phyloP scores from a whole-genome alignment of 2,888 invertebrate species.

The Unio delphinus region DNA sequence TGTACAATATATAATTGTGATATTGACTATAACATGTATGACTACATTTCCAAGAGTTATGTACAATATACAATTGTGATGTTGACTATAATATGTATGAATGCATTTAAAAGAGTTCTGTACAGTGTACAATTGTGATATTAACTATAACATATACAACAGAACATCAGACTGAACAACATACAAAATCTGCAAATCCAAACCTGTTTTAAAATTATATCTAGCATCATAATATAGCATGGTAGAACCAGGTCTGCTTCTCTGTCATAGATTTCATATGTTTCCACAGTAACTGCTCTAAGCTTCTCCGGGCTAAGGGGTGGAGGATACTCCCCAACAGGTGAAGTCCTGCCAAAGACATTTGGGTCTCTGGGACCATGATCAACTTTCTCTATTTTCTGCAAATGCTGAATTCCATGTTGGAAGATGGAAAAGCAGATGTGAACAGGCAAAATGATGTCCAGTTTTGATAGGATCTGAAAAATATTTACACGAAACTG shows the following conservation, averaged over 20 bases:
- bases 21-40: too few relatives aligned
- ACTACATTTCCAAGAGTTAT: too few relatives aligned
- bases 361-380: slow-evolving; percentile 24
- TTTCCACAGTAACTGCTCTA: slow-evolving; percentile 46
- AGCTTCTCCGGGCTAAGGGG: slow-evolving; percentile 59
- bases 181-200: slow-evolving; percentile 1
- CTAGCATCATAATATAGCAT: slow-evolving; percentile 96
- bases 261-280: slow-evolving; percentile 56
- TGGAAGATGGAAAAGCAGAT: slow-evolving; percentile 92
- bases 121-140: too few relatives aligned
- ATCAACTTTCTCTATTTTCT: slow-evolving; percentile 37
- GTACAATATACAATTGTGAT: too few relatives aligned
- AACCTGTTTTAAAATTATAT: slow-evolving; percentile 93
- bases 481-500: not conserved
- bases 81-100: too few relatives aligned
- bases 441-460: slow-evolving; percentile 89
- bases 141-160: not conserved
- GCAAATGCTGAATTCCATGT: slow-evolving; percentile 81
- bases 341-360: slow-evolving; percentile 46
- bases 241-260: slow-evolving; percentile 80
- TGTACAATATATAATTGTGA: too few relatives aligned
- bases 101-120: too few relatives aligned
- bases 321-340: slow-evolving; percentile 55
- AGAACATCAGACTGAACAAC: not conserved
- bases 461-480: slow-evolving; percentile 83